Base-by-base conservation (phyloP, 2,113 vertebrate species). In the Oncorhynchus masou region DNA sequence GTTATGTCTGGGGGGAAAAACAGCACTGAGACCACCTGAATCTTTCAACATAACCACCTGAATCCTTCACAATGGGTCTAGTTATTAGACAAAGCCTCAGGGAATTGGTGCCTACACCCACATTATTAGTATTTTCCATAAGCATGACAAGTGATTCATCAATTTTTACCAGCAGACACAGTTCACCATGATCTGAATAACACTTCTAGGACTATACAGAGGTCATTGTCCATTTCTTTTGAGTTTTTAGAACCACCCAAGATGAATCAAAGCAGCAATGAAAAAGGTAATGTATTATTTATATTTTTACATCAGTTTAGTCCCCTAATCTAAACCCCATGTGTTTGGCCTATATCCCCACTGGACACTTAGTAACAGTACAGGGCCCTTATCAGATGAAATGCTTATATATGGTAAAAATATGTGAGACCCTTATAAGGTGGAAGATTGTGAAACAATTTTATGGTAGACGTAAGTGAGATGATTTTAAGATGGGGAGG, bases 351-450 rank as follows among this genome's bases (percentile, higher is more conserved):
- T 29, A 20, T 31, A 34, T 31, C 25, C 25, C 4, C 29, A 67
- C 19, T 34, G 29, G 29, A 68, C 7, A 62, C 54, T 57, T 45
- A 54, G 39, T 45, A 45, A 57, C 2, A 62, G 59, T 9, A 7
- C 67, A 45, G 27, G 31, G 29, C 29, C 31, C 31, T 68, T 31
- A 34, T 2, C 25, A 27, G 25, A 29, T 67, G 3, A 83, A 74
- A 87, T 82, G 81, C 89, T 85, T 88, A 87, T 83, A 89, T 83
- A 90, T 86, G 87, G 88, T 73, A 88, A 69, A 88, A 88, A 34
- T 80, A 86, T 88, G 84, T 29, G 57, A 78, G 72, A 66, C 39
- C 8, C 73, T 83, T 71, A 72, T 27, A 71, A 13, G 62, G 70
- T 76, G 13, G 9, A 77, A 79, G 71, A 76, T 83, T 74, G 77